These are phyloP conservation scores for Hyles lineata DNA, from an alignment of 2,888 invertebrate genomes.

Conservation along the genomic window DNA sequence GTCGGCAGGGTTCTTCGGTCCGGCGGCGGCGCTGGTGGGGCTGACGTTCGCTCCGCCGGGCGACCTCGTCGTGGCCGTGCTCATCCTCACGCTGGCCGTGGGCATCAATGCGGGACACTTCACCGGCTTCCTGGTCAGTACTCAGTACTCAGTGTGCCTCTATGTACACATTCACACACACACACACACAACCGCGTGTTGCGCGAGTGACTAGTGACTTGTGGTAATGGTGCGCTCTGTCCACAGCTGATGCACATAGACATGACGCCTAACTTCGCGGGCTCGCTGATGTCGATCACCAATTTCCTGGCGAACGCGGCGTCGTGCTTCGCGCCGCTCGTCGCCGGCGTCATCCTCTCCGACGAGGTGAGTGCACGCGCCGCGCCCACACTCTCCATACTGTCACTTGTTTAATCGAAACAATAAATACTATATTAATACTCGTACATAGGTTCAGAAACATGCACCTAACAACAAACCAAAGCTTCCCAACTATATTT, in stretches of 20 bases:
- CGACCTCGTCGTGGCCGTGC: conserved; percentile 80
- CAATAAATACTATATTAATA: too few species aligned
- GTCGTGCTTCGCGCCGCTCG: conserved; percentile 88
- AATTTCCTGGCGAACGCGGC: conserved; percentile 88
- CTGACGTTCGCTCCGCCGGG: conserved; percentile 76
- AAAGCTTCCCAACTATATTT: too few species aligned
- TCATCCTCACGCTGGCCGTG: conserved; percentile 86
- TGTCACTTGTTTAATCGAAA: too few species aligned
- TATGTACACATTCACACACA: too few species aligned
- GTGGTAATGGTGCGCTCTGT: neutral
- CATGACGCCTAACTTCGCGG: conserved; percentile 90
- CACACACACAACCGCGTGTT: too few species aligned
- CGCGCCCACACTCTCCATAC: too few species aligned
- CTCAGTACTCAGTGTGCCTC: too few species aligned
- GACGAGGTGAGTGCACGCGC: conserved; percentile 80
- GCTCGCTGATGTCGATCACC: conserved; percentile 90
- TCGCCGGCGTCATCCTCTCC: conserved; percentile 85
- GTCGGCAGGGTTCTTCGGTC: conserved; percentile 47
- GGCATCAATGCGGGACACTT: conserved; percentile 87
- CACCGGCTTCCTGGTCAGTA: conserved; percentile 84
- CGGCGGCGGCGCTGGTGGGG: conserved; percentile 86
- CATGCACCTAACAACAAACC: too few species aligned
- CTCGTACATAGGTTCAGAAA: too few species aligned
- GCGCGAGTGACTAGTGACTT: too few species aligned
- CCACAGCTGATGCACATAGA: conserved; percentile 90